Conservation (phyloP, 2,888 invertebrate genomes). For the Drosophila infuscata region DNA sequence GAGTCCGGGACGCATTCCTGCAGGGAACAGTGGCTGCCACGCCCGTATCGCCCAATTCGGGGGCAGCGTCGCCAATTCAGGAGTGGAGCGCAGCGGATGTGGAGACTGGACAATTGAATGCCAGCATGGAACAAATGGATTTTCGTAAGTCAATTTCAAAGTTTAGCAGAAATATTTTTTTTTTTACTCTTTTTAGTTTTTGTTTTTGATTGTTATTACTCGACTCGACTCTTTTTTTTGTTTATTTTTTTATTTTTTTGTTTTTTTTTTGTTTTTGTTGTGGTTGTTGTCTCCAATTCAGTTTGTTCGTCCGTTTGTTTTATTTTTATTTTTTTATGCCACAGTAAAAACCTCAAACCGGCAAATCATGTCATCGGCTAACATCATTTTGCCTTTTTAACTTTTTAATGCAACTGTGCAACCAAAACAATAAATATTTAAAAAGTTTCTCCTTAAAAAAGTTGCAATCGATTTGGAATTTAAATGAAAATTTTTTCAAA, state of each 20-base stretch:
- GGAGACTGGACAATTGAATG: slow-evolving; percentile 76
- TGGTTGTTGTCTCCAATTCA: slow-evolving; percentile 58
- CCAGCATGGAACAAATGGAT: slow-evolving; percentile 79
- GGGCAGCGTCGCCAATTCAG: slow-evolving; percentile 29
- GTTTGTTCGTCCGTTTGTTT: slow-evolving; percentile 54
- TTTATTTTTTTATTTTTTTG: slow-evolving; percentile 27
- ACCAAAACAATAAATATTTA: not conserved
- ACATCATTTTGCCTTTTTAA: slow-evolving; percentile 30
- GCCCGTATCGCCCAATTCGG: slow-evolving; percentile 38
- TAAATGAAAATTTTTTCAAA: not conserved
- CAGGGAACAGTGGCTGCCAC: slow-evolving; percentile 33
- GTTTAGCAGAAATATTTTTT: slow-evolving; percentile 25
- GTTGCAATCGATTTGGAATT: not conserved
- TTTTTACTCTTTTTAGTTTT: slow-evolving; percentile 32
- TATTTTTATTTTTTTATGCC: slow-evolving; percentile 1
- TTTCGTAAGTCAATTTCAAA: slow-evolving; percentile 81
- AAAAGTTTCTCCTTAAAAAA: not conserved
- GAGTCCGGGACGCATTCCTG: slow-evolving; percentile 71
- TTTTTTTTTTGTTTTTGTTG: slow-evolving; percentile 36
- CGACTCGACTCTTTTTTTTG: slow-evolving; percentile 30
- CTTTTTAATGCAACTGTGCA: not conserved
- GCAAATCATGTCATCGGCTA: slow-evolving; percentile 25
- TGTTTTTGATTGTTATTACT: slow-evolving; percentile 32
- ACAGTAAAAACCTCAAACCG: slow-evolving; percentile 13
- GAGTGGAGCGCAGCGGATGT: slow-evolving; percentile 34